These are phyloP conservation scores for Craniophora ligustri DNA, from an alignment of 2,888 invertebrate genomes.

Conservation along the genomic window DNA sequence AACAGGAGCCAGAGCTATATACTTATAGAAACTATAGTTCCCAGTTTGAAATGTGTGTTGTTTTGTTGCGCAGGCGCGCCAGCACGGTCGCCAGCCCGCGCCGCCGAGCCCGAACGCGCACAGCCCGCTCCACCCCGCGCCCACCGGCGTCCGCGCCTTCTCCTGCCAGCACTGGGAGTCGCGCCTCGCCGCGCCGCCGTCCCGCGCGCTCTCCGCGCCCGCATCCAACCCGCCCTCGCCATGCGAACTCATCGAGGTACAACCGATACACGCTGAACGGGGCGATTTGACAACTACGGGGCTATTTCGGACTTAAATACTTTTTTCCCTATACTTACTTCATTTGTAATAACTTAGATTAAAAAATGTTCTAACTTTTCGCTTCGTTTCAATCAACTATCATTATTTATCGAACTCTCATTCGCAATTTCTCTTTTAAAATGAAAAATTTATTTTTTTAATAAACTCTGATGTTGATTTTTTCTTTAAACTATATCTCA, in stretches of 20 bases:
- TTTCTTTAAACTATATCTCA: too few species aligned
- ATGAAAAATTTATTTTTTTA: too few species aligned
- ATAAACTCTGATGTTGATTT: too few species aligned
- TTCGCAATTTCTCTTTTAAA: too few species aligned
- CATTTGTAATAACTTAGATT: too few species aligned
- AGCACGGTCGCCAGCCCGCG: conserved; percentile 87
- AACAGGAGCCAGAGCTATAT: too few species aligned
- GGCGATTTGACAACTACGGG: neutral
- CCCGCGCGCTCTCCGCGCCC: conserved; percentile 82
- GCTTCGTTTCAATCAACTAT: too few species aligned
- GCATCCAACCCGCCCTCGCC: conserved; percentile 80
- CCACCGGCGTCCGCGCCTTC: conserved; percentile 88
- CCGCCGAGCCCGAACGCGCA: conserved; percentile 86
- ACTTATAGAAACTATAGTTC: too few species aligned
- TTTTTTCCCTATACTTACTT: too few species aligned
- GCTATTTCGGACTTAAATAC: neutral
- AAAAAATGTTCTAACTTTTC: too few species aligned
- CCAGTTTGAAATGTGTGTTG: neutral
- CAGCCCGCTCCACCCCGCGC: conserved; percentile 87
- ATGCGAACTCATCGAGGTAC: conserved; percentile 86
- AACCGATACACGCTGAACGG: neutral
- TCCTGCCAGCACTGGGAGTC: conserved; percentile 90
- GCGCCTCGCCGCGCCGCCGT: conserved; percentile 84
- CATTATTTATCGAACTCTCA: too few species aligned
- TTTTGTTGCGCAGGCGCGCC: conserved; percentile 75